Evolutionary conservation across 1,140 invertebrate species (phyloP).

Genomic region (Tetramorium parvispinum): DNA sequence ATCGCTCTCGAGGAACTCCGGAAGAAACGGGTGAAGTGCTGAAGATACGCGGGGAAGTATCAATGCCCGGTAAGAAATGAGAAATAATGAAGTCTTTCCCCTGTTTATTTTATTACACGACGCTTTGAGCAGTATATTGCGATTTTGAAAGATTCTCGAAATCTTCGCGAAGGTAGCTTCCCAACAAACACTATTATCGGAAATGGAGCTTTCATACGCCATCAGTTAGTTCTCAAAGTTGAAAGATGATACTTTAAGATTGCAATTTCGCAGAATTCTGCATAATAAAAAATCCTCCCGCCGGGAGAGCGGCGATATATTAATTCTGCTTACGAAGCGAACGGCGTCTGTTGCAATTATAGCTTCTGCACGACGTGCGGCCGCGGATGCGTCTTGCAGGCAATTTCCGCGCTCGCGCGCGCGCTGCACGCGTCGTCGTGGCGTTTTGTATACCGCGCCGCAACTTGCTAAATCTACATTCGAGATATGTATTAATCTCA

Average conservation of each 20-base stretch:
- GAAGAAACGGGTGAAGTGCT: background rate
- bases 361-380: background rate
- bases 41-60: background rate
- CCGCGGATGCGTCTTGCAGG: background rate
- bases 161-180: background rate
- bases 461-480: background rate
- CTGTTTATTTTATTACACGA: background rate
- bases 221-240: background rate
- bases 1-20: background rate
- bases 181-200: background rate
- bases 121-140: background rate
- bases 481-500: conserved; percentile 8
- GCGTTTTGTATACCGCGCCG: background rate
- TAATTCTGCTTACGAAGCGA: background rate
- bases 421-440: background rate
- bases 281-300: background rate
- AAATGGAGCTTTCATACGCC: background rate
- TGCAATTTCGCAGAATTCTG: background rate
- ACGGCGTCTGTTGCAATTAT: background rate
- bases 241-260: background rate
- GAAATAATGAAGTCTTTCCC: background rate
- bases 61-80: background rate
- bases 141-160: background rate
- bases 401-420: background rate
- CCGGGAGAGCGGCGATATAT: background rate